Base-by-base conservation (phyloP, 2,888 invertebrate genomes). In the Dynastes grantii region DNA sequence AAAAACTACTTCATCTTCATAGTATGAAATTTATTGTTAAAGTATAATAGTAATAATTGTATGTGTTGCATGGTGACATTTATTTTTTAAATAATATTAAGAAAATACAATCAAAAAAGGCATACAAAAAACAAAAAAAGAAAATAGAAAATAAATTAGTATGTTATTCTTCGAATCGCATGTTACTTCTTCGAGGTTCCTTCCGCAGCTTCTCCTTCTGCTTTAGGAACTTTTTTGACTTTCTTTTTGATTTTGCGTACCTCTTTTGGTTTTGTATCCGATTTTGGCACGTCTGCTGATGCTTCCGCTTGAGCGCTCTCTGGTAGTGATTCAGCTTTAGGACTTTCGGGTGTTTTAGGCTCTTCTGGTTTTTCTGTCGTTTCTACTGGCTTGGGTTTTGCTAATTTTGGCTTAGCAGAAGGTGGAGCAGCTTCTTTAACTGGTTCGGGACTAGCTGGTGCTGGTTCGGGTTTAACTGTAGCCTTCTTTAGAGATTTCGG, bases 211-310 rank as follows among this genome's bases (percentile, higher is more conserved):
- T 76, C 73, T 27, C 45, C 63, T 29, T 71, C 79, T 29, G 61
- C 13, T 58, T 79, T 79, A 22, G 67, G 67, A 29, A 77, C 75
- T 61, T 79, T 79, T 51, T 79, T 79, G n/a, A 77, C 76, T 22
- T 79, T 79, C 49, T 76, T 79, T 22, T 70, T 70, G 29, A 58
- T 63, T 58, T 78, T 78, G 29, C 45, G 32, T 51, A 55, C 58
- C 45, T 65, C 76, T 76, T 78, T 73, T 22, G 67, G 67, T 61
- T 76, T 76, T 8, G 68, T 53, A 64, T 68, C 78, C 11, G 73
- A 55, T 71, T 79, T 79, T 58, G 79, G 63, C 76, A 89, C 89
- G 81, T 88, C 88, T 78, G 77, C 49, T 13, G 68, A 49, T 49
- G 49, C 27, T 68, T 68, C 68, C 37, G 45, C 22, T 58, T 58